These are phyloP conservation scores for Acanthornis magna DNA, from an alignment of 2,797 vertebrate species.

Conservation along the genomic window DNA sequence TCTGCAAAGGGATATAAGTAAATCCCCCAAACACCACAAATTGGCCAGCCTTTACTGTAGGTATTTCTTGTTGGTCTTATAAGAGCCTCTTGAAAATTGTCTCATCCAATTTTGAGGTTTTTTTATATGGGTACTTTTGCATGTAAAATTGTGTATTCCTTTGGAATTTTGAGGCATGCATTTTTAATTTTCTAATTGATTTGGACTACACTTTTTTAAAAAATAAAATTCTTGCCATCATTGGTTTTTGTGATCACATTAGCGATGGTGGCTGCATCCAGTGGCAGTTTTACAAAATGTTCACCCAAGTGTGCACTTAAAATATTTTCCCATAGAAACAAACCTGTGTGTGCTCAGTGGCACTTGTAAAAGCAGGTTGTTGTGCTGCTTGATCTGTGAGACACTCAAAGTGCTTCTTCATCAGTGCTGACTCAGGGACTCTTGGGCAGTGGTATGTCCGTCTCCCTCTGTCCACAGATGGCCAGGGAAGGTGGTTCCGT, in stretches of 20 bases:
- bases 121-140: background rate
- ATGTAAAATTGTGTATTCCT: background rate
- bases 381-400: background rate
- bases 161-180: background rate
- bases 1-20: background rate
- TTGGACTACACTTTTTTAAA: background rate
- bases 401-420: background rate
- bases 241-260: background rate
- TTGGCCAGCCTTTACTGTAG: background rate
- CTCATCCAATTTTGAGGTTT: background rate
- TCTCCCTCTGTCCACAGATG: background rate
- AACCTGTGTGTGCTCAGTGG: background rate
- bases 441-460: rapidly evolving
- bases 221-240: background rate
- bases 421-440: background rate
- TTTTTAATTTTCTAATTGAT: background rate
- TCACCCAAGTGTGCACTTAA: rapidly evolving
- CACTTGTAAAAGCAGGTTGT: background rate
- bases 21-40: background rate
- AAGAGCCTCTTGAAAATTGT: background rate
- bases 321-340: background rate
- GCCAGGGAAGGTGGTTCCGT: background rate
- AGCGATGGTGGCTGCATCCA: background rate
- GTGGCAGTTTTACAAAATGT: background rate
- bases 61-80: background rate